Base-by-base conservation (phyloP, 2,113 vertebrate genomes). In the Phyllostomus discolor region DNA sequence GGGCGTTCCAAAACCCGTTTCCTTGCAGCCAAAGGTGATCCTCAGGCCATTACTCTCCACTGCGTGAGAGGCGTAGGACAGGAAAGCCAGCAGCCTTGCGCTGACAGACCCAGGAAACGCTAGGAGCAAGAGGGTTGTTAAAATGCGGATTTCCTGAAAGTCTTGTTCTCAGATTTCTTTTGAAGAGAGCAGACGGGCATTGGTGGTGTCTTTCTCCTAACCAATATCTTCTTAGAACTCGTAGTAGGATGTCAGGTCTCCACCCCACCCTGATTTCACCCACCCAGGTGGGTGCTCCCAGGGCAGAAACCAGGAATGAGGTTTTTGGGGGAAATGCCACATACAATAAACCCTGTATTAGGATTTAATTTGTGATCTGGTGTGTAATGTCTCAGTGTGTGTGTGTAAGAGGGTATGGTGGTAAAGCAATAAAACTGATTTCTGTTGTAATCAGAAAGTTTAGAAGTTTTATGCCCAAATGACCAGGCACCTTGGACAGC, bases 381-480 rank as follows among this genome's bases (percentile, higher is more conserved):
- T 76, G 72, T 94, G n/a, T 66, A 52, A 6, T 59, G 20, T 72
- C 4, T 79, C 1, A 54, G 24, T 62, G 33, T 38, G 38, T 83
- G 35, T 26, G 35, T 35, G 19, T 28, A 31, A 26, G 59, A 52
- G 35, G 7, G 33, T n/a, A 4, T 66, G 50, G 17, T 64, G 38
- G 20, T 87, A 86, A 87, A 85, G 75, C 43, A 88, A 88, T 46
- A 28, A 5, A 19, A 33, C 0, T 59, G 31, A 79, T 87, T 95
- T 96, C 87, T 70, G 1, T 46, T 91, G 35, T 70, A 50, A 90
- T 54, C 41, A 88, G 38, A 76, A 82, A 24, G 38, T 78, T 48
- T 52, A 90, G 24, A 93, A 86, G 80, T 22, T 70, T 4, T 43
- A 17, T 28, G 50, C 35, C 14, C 80, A 83, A 38, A 75, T 57